These are phyloP conservation scores for Cephus rjabovi DNA, from an alignment of 2,888 invertebrate genomes.

Conservation along the genomic window DNA sequence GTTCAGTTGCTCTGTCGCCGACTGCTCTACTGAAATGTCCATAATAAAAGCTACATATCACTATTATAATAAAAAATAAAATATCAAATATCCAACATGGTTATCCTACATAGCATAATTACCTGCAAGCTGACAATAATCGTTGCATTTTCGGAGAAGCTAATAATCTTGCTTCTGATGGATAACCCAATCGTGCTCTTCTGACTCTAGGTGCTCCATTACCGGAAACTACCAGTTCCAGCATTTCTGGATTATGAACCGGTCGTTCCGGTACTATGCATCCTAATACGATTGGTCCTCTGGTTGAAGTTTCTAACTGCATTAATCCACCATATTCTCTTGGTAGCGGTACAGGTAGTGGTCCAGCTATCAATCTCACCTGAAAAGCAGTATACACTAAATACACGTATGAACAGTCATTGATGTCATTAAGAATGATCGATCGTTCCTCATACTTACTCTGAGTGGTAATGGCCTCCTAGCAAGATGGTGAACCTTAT, in stretches of 20 bases:
- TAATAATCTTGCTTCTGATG: conserved; percentile 66
- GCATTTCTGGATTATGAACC: conserved; percentile 63
- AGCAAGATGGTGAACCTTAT: conserved; percentile 68
- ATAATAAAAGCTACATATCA: not conserved
- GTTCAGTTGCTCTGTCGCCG: conserved; percentile 62
- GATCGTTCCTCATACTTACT: conserved; percentile 35
- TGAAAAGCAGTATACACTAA: conserved; percentile 24
- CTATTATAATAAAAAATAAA: not conserved
- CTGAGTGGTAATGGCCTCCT: conserved; percentile 68
- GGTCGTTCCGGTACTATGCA: conserved; percentile 67
- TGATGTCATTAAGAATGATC: not conserved
- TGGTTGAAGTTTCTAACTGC: conserved; percentile 62
- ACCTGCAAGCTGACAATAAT: conserved; percentile 68
- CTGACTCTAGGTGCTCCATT: conserved; percentile 61
- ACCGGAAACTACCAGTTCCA: conserved; percentile 61
- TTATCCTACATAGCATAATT: conserved; percentile 12
- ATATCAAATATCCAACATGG: not conserved
- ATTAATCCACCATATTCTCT: conserved; percentile 65
- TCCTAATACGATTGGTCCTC: conserved; percentile 68
- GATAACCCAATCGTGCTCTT: conserved; percentile 60
- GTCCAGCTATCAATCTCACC: conserved; percentile 68
- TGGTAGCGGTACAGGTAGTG: conserved; percentile 61
- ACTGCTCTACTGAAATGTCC: conserved; percentile 53
- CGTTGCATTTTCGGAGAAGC: conserved; percentile 68
- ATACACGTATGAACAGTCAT: not conserved